Conservation (phyloP, 2,797 vertebrate species). For the Crocidura indochinensis region DNA sequence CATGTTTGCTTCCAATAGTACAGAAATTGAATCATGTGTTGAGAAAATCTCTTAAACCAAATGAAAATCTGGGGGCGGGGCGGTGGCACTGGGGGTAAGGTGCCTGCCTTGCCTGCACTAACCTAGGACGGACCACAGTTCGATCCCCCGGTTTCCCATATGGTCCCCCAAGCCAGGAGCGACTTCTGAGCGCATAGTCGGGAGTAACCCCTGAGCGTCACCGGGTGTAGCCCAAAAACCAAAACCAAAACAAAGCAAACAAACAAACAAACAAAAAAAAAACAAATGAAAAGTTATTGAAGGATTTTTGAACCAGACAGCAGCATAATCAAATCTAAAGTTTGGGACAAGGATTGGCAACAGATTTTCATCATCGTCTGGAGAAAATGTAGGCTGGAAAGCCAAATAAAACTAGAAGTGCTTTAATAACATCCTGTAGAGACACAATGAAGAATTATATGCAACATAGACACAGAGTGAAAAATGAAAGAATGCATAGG, state of each 20-base stretch:
- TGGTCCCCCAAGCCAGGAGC: no score
- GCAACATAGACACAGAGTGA: background rate
- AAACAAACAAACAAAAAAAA: no score
- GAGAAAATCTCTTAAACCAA: conserved; percentile 4
- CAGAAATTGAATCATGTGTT: background rate
- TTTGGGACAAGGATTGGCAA: background rate
- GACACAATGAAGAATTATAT: conserved; percentile 23
- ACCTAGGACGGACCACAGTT: no score
- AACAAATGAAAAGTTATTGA: background rate
- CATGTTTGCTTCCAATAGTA: background rate
- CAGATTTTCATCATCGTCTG: conserved; percentile 12
- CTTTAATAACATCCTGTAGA: conserved; percentile 18
- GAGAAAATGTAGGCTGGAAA: background rate
- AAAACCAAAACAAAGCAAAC: no score
- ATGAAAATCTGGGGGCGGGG: no score
- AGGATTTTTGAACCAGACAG: background rate
- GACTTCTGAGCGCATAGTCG: no score
- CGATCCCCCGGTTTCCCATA: no score
- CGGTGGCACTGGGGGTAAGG: no score
- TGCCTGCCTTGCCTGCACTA: no score
- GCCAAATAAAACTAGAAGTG: background rate
- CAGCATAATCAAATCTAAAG: conserved; percentile 1
- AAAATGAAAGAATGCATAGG: background rate
- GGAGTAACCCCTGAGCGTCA: no score
- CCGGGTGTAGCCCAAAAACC: no score